phyloP scores from a whole-genome alignment of 2,113 vertebrate species.

The Syrmaticus mikado region DNA sequence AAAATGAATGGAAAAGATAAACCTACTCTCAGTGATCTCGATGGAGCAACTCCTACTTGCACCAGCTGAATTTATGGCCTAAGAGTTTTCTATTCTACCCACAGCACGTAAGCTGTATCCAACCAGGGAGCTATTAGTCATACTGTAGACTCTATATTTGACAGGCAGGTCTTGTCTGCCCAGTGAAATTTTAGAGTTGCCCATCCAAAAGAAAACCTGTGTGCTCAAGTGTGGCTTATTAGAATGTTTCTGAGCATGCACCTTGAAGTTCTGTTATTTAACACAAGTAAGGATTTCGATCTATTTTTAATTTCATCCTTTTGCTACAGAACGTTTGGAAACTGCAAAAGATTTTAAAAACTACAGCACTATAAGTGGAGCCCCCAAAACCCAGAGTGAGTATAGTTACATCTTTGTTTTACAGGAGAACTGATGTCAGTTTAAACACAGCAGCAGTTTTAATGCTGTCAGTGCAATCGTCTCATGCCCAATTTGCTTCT shows the following conservation, averaged over 20 bases:
- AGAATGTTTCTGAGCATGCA: not conserved
- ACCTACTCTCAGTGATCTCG: not conserved
- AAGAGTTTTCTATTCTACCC: not conserved
- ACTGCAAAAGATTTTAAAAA: not conserved
- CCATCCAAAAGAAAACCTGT: not conserved
- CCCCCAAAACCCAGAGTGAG: not conserved
- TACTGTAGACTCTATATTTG: not conserved
- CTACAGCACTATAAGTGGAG: not conserved
- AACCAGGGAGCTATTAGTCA: not conserved
- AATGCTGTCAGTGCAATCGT: not conserved
- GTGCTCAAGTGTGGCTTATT: not conserved
- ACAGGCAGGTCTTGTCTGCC: not conserved
- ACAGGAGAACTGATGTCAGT: not conserved
- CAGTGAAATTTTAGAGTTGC: not conserved
- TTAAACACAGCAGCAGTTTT: slow-evolving; percentile 18
- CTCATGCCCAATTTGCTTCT: slow-evolving; percentile 38
- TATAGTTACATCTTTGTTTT: not conserved
- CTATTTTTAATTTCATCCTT: not conserved
- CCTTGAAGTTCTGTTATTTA: not conserved
- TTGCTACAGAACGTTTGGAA: not conserved
- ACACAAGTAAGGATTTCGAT: not conserved
- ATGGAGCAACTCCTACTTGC: not conserved
- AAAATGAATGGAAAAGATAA: not conserved
- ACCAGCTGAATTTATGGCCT: not conserved
- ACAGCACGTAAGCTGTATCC: not conserved